A percentile compares a stretch with the other conserved stretches of the same genome.
Conservation (phyloP, 2,888 invertebrate species). For the Seira ritae region DNA sequence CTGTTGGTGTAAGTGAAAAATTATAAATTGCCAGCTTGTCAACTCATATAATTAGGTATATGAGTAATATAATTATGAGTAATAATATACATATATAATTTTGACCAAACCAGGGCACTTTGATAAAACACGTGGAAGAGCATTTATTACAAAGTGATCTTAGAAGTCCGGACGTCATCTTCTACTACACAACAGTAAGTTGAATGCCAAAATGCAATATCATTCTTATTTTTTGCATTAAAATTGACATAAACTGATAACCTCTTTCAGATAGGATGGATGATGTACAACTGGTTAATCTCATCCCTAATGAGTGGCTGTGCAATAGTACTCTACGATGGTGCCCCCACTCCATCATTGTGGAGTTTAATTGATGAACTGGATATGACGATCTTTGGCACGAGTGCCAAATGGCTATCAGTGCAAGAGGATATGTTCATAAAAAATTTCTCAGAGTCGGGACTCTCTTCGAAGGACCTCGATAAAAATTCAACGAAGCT, state of each 20-base stretch:
- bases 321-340: constrained; percentile 79
- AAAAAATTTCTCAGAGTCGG: constrained; percentile 71
- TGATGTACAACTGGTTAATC: constrained; percentile 81
- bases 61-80: too few species aligned
- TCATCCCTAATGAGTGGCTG: constrained; percentile 75
- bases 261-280: constrained; percentile 78
- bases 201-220: too few species aligned
- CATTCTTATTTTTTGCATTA: constrained; percentile 2
- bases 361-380: constrained; percentile 77
- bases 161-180: constrained; percentile 76
- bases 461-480: constrained; percentile 45
- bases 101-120: constrained; percentile 78
- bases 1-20: constrained; percentile 77
- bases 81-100: too few species aligned
- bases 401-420: constrained; percentile 79
- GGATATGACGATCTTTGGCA: constrained; percentile 78
- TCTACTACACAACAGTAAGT: constrained; percentile 79
- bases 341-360: constrained; percentile 78
- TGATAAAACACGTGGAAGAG: constrained; percentile 79
- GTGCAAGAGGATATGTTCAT: constrained; percentile 77
- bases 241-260: constrained; percentile 20
- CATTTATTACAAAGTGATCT: constrained; percentile 78
- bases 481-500: constrained; percentile 76
- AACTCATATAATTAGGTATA: constrained; percentile 1
- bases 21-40: constrained; percentile 14